A percentile compares a stretch with the other conserved stretches of the same genome.
Conservation (phyloP, 2,797 vertebrate species). For the Spinus olivaceus region DNA sequence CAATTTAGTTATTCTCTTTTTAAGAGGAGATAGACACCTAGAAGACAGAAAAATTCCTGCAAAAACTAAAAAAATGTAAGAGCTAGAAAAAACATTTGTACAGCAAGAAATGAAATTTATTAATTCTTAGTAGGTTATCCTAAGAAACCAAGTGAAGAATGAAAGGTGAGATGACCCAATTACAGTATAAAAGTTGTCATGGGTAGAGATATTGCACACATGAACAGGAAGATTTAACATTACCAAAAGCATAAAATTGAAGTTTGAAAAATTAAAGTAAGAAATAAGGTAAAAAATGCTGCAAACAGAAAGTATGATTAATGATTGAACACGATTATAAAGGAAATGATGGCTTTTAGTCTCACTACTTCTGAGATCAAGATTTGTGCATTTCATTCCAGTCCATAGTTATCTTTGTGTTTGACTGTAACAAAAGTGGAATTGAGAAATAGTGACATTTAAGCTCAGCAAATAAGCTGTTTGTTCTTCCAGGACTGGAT, state of each 20-base stretch:
- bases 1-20: neutral
- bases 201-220: neutral
- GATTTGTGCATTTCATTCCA: neutral
- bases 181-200: neutral
- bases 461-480: neutral
- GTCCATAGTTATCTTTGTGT: neutral
- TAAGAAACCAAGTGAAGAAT: neutral
- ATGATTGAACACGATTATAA: neutral
- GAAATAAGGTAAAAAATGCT: neutral
- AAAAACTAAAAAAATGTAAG: neutral
- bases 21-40: neutral
- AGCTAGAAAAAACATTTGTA: neutral
- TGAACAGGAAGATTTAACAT: neutral
- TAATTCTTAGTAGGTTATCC: neutral
- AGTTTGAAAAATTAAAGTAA: neutral
- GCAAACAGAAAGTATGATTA: neutral
- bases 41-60: neutral
- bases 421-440: neutral
- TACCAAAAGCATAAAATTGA: neutral
- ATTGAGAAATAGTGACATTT: neutral
- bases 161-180: neutral
- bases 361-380: neutral
- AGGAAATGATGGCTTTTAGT: neutral
- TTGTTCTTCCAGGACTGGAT: neutral
- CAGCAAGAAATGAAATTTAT: neutral